Evolutionary conservation across 2,888 invertebrate genomes (phyloP), one percentile per base, ranked within the genome.

Genomic region (Pyrrhia umbra): DNA sequence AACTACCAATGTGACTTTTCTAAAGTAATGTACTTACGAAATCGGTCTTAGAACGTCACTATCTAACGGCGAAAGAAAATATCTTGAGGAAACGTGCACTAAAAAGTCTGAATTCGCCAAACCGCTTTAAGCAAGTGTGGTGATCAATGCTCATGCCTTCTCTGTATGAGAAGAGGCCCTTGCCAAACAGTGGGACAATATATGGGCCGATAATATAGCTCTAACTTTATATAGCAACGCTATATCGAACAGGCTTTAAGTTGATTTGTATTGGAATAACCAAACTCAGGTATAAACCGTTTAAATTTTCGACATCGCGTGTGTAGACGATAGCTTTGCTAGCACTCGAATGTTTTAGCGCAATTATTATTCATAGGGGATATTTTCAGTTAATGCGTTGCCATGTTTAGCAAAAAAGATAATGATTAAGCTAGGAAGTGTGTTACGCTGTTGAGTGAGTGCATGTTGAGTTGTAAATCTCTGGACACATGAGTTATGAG

Each of bases 291-390:
- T 20, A 54, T 21, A 56, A 64, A 68, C 39, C 50, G 50, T 72
- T 79, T 47, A 72, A 61, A 65, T 61, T 63, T 73, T 70, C 63
- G 30, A 58, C 64, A 75, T 77, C 64, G 75, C 75, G 70, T 72
- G 78, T 70, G 57, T 59, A 47, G 20, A 40, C 56, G 30, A 59
- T 61, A 59, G 55, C 49, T 62, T 65, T 45, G 43, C 56, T n/a
- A 20, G 54, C 23, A 77, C 65, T 72, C 34, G 40, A 69, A 60
- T 45, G 56, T 63, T 68, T 59, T 61, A 55, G 34, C 18, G 54
- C 42, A 43, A 58, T 69, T 65, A 42, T 37, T 50, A 68, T 61
- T 61, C 30, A 68, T 58, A 25, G 46, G 39, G 23, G 23, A 46
- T 45, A 55, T 52, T 59, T 57, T 54, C 18, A 39, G 50, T 45